Evolutionary conservation across 2,113 vertebrate genomes (phyloP), one percentile per base, ranked within the genome.

Genomic region (Platysteira castanea): DNA sequence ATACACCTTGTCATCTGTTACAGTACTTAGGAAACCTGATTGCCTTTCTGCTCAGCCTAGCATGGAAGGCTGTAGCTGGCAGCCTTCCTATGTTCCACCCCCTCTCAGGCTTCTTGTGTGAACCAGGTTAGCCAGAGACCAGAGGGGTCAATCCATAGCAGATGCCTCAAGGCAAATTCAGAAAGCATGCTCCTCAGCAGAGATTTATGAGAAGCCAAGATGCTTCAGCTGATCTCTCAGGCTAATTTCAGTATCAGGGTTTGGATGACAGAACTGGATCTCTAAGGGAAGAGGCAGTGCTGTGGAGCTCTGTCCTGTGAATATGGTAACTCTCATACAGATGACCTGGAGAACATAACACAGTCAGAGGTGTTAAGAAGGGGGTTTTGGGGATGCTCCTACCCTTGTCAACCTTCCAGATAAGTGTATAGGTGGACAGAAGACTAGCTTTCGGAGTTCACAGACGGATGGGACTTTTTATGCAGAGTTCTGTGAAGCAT

Each of bases 1-100:
- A 96, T 84, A 96, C 88, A 94, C 92, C 95, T 96, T 94, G 83
- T 93, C 93, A 96, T 96, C 86, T 95, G 90, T 92, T 92, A 87
- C 90, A 78, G 47, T 46, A 52, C 93, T 93, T 89, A 84, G 73
- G 88, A 96, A 96, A 89, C 69, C 91, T 70, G 88, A 84, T 56
- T 86, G 83, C 52, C 71, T 96, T 95, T 78, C 92, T 89, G 79
- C 85, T 95, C 86, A 92, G 49, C 92, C 76, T 94, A 90, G 71
- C 6, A 7, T 46, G 52, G 83, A 93, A 92, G 49, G 73, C 71
- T 81, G 79, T 87, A 92, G 57, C 79, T 90, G 86, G 76, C 90
- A 90, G 69, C 57, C 37, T 92, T 80, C 82, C 65, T 76, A 16
- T 6, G 2, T 74, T 88, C 54, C 31, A 92, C 24, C 15, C 53